Percentiles rank a stretch among this genome's conserved stretches.
Conservation (phyloP, 2,113 vertebrate species). For the Dicentrarchus labrax region DNA sequence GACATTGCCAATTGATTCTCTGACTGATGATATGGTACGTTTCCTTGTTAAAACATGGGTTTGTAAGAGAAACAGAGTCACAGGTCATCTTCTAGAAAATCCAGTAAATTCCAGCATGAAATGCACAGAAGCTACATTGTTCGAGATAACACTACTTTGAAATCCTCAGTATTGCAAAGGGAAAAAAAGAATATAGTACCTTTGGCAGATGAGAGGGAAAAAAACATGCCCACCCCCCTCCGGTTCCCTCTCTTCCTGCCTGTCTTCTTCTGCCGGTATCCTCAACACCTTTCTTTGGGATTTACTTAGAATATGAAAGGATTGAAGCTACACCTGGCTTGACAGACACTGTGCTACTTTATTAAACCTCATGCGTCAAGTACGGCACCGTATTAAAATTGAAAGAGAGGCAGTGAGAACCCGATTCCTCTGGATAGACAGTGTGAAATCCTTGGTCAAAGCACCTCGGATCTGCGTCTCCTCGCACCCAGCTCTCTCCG, state of each 20-base stretch:
- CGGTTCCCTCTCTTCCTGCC: conserved; percentile 20
- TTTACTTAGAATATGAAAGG: conserved; percentile 88
- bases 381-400: conserved; percentile 82
- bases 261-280: conserved; percentile 67
- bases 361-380: conserved; percentile 82
- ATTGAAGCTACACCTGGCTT: conserved; percentile 84
- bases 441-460: conserved; percentile 81
- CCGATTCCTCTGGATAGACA: conserved; percentile 70
- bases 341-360: conserved; percentile 83
- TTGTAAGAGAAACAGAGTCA: conserved; percentile 20
- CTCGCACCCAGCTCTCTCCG: conserved; percentile 47
- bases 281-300: conserved; percentile 85
- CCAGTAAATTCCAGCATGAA: conserved; percentile 61
- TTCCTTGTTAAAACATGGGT: conserved; percentile 43
- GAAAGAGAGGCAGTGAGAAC: conserved; percentile 76
- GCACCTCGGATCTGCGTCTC: conserved; percentile 67
- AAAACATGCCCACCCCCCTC: conserved; percentile 36
- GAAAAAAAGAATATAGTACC: conserved; percentile 48
- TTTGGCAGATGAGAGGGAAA: conserved; percentile 46
- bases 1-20: conserved; percentile 38
- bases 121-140: conserved; percentile 52
- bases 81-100: conserved; percentile 55
- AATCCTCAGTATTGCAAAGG: conserved; percentile 46
- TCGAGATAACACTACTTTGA: conserved; percentile 46
- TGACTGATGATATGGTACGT: conserved; percentile 25